Conservation (phyloP, 2,888 invertebrate species). For the Nineta flava region DNA sequence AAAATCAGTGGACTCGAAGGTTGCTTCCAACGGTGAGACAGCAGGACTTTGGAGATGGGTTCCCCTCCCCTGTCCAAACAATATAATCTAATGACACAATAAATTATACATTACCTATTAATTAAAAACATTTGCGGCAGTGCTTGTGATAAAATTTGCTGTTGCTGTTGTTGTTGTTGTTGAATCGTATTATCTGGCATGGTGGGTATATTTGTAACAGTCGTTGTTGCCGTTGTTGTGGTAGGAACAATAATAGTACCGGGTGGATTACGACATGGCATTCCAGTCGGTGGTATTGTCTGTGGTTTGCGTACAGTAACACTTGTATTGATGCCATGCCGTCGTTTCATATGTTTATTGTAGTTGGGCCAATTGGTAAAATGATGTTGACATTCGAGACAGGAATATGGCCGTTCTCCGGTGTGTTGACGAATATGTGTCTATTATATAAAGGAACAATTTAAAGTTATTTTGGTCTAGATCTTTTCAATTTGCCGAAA, state of each 20-base stretch:
- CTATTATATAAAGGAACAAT: conserved; percentile 21
- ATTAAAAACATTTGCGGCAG: not conserved
- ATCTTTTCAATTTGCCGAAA: conserved; percentile 5
- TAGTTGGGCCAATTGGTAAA: conserved; percentile 75
- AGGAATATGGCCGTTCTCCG: conserved; percentile 53
- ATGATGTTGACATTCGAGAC: conserved; percentile 52
- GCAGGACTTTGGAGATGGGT: too few species aligned
- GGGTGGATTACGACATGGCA: conserved; percentile 28
- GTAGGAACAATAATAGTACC: conserved; percentile 25
- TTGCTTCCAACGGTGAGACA: too few species aligned
- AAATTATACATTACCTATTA: not conserved
- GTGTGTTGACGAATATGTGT: conserved; percentile 45
- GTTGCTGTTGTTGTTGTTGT: not conserved
- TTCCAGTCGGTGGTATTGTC: conserved; percentile 28
- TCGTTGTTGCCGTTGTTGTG: not conserved
- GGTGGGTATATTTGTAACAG: not conserved
- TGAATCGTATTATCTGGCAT: not conserved
- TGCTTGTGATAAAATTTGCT: not conserved
- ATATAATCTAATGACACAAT: too few species aligned
- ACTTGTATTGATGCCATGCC: conserved; percentile 40
- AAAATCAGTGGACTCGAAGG: too few species aligned
- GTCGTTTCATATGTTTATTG: conserved; percentile 65
- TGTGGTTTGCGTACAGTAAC: conserved; percentile 28
- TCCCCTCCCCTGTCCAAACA: too few species aligned
- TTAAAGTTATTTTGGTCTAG: too few species aligned